phyloP scores from a whole-genome alignment of 1,140 invertebrate species.

The Dinoponera quadriceps region DNA sequence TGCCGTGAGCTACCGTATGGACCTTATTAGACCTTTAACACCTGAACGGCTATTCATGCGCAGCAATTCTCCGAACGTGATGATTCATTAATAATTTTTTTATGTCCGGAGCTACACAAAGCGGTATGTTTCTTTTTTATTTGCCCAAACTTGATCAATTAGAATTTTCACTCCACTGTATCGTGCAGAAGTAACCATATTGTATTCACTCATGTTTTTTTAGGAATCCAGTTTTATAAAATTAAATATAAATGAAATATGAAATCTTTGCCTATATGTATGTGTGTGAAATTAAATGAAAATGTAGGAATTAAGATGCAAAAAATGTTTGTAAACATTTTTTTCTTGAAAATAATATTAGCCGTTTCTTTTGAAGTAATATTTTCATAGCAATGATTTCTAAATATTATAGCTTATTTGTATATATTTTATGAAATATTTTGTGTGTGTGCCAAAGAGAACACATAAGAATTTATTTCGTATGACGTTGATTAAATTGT shows the following conservation, averaged over 20 bases:
- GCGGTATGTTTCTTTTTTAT: constrained; percentile 39
- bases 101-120: not conserved
- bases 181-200: not conserved
- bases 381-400: not conserved
- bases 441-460: too few species aligned
- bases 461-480: not conserved
- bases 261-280: too few species aligned
- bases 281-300: too few species aligned
- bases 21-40: not conserved
- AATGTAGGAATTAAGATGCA: constrained; percentile 3
- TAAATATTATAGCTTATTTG: not conserved
- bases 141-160: not conserved
- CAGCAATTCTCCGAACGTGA: constrained; percentile 4
- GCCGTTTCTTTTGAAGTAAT: not conserved
- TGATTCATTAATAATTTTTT: constrained; percentile 46
- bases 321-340: not conserved
- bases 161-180: not conserved
- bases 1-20: not conserved
- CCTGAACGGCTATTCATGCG: constrained; percentile 18
- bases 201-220: too few species aligned
- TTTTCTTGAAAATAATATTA: not conserved
- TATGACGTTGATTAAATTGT: not conserved
- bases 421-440: not conserved
- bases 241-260: not conserved
- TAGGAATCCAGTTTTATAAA: not conserved